phyloP scores from a whole-genome alignment of 2,888 invertebrate genomes.

The Dichetophora obliterata region DNA sequence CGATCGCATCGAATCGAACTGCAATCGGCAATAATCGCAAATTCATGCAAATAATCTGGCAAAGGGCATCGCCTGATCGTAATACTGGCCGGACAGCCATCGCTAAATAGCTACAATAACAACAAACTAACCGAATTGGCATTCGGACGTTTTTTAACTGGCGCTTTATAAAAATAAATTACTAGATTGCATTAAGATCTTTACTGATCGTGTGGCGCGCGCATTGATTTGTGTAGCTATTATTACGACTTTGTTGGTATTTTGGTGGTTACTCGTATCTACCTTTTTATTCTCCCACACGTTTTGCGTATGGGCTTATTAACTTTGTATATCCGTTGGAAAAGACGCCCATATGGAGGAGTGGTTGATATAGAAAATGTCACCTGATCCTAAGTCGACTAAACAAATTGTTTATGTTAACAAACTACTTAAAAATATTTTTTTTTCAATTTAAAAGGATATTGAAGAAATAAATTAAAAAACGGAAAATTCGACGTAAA shows the following conservation, averaged over 20 bases:
- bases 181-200: slow-evolving; percentile 57
- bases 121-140: slow-evolving; percentile 38
- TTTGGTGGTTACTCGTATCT: too few relatives aligned
- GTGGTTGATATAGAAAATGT: too few relatives aligned
- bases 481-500: too few relatives aligned
- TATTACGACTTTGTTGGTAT: not conserved
- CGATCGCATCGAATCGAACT: slow-evolving; percentile 48
- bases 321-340: too few relatives aligned
- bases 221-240: slow-evolving; percentile 22
- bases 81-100: not conserved
- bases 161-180: slow-evolving; percentile 53
- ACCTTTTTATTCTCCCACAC: too few relatives aligned
- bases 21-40: slow-evolving; percentile 52
- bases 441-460: too few relatives aligned
- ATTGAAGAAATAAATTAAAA: too few relatives aligned
- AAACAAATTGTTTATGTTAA: too few relatives aligned
- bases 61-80: slow-evolving; percentile 48
- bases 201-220: slow-evolving; percentile 52
- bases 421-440: too few relatives aligned
- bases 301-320: too few relatives aligned
- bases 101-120: not conserved
- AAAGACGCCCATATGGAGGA: too few relatives aligned
- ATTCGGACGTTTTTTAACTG: slow-evolving; percentile 45
- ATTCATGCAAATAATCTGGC: slow-evolving; percentile 55
- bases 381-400: too few relatives aligned